Conservation (phyloP, 2,113 vertebrate genomes). For the Reinhardtius hippoglossoides region DNA sequence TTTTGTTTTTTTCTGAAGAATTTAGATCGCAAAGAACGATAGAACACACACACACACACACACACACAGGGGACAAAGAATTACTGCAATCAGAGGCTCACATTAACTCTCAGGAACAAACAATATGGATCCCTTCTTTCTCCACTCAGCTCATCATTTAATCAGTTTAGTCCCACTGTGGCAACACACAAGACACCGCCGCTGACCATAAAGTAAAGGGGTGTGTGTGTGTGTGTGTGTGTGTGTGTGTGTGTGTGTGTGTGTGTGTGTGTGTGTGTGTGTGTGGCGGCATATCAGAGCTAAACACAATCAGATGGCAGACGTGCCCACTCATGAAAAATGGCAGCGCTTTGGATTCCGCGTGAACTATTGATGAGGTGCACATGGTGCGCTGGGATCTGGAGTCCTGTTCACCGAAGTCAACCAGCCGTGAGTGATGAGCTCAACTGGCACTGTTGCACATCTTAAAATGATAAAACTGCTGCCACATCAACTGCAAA, state of each 20-base stretch:
- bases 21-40: neutral
- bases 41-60: neutral
- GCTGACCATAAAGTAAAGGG: conserved; percentile 33
- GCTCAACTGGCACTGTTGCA: conserved; percentile 58
- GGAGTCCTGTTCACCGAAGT: conserved; percentile 56
- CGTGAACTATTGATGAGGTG: conserved; percentile 72
- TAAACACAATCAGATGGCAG: conserved; percentile 75
- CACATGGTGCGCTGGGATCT: conserved; percentile 63
- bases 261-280: neutral
- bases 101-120: conserved; percentile 20
- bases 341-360: conserved; percentile 52
- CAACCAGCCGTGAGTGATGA: conserved; percentile 67
- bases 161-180: conserved; percentile 32
- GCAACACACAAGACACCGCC: conserved; percentile 43
- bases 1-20: neutral
- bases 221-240: neutral
- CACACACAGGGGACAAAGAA: neutral
- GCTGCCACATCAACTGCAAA: conserved; percentile 62
- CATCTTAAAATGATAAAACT: conserved; percentile 71
- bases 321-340: conserved; percentile 66
- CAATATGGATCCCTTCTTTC: conserved; percentile 3
- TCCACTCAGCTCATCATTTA: conserved; percentile 27
- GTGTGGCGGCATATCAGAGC: conserved; percentile 4
- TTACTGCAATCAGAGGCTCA: conserved; percentile 12
- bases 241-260: neutral